Percentiles rank a stretch among this genome's conserved stretches.
These are phyloP conservation scores for Anastrepha ludens DNA, from an alignment of 1,140 invertebrate genomes.

Conservation along the genomic window DNA sequence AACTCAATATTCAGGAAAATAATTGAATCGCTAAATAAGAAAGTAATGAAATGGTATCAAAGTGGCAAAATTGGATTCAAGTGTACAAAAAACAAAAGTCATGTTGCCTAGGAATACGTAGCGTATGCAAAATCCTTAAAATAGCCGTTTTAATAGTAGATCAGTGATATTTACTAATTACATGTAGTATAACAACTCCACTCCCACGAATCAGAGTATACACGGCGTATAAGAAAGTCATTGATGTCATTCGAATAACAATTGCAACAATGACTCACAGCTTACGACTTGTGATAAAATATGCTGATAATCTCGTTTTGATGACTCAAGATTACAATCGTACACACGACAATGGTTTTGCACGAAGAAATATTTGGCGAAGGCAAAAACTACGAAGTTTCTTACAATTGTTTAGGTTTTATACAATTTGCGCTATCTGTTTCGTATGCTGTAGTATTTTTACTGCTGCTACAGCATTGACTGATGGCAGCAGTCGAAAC, in stretches of 20 bases:
- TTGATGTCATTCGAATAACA: not conserved
- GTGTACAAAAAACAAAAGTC: too few species aligned
- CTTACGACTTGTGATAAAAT: not conserved
- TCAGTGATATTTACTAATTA: not conserved
- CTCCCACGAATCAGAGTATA: not conserved
- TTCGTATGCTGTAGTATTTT: not conserved
- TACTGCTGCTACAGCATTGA: not conserved
- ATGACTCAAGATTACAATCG: not conserved
- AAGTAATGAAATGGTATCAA: too few species aligned
- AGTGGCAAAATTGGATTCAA: too few species aligned
- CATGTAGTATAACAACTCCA: not conserved
- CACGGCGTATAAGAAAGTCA: not conserved
- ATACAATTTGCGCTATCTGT: not conserved
- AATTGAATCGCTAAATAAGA: too few species aligned
- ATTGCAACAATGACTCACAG: not conserved
- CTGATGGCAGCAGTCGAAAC: not conserved
- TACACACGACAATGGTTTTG: not conserved
- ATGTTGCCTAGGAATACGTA: constrained; percentile 14
- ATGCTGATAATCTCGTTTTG: not conserved
- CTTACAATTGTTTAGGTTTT: constrained; percentile 23
- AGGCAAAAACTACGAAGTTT: not conserved
- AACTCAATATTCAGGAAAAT: too few species aligned
- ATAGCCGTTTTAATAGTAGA: not conserved
- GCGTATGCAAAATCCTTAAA: not conserved
- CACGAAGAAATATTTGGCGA: not conserved